Conservation (phyloP, 2,797 vertebrate species). For the Bovichtus diacanthus region DNA sequence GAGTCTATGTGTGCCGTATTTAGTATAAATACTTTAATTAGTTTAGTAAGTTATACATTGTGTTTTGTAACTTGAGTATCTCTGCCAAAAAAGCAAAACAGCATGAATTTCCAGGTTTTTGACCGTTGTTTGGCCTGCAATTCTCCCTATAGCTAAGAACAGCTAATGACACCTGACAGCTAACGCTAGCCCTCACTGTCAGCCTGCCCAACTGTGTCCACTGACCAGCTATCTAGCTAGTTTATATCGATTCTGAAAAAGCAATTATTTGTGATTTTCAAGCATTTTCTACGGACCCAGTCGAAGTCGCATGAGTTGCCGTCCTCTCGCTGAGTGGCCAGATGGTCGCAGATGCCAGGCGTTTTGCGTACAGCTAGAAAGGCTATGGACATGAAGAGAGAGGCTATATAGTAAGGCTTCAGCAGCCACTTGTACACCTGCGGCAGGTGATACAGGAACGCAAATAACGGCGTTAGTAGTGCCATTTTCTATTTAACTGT, state of each 20-base stretch:
- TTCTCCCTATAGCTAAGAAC: not conserved
- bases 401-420: slow-evolving; percentile 92
- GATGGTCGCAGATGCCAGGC: slow-evolving; percentile 90
- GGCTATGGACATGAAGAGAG: slow-evolving; percentile 89
- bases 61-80: not conserved
- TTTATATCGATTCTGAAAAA: not conserved
- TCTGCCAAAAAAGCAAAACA: not conserved
- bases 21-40: not conserved
- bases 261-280: not conserved
- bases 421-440: slow-evolving; percentile 94
- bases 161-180: not conserved
- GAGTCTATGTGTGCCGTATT: not conserved
- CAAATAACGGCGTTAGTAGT: slow-evolving; percentile 89
- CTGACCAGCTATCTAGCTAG: not conserved
- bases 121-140: not conserved
- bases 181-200: not conserved
- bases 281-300: slow-evolving; percentile 86
- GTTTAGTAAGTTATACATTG: rapidly evolving
- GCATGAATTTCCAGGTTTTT: not conserved
- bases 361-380: slow-evolving; percentile 92
- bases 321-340: slow-evolving; percentile 93
- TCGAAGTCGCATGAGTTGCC: slow-evolving; percentile 98
- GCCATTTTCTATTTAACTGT: slow-evolving; percentile 82
- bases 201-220: not conserved
- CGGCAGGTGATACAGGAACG: slow-evolving; percentile 91